These are phyloP conservation scores for Anguilla megastoma DNA, from an alignment of 2,797 vertebrate species.

Conservation along the genomic window DNA sequence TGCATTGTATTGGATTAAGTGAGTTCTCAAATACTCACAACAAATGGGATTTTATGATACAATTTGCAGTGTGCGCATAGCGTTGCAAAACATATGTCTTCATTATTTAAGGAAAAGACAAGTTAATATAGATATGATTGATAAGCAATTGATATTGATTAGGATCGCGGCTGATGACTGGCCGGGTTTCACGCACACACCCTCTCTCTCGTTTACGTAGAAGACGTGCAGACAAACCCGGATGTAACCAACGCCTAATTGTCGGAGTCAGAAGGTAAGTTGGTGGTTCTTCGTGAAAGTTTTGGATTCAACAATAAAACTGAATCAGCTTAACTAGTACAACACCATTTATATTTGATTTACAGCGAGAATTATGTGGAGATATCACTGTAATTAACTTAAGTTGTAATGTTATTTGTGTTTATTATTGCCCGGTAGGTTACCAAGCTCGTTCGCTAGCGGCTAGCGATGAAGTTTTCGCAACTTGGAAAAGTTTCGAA, in stretches of 20 bases:
- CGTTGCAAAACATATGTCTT: neutral
- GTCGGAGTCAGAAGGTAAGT: conserved; percentile 73
- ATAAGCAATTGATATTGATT: neutral
- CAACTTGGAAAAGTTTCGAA: neutral
- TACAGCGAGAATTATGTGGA: neutral
- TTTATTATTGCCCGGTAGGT: neutral
- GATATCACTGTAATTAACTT: neutral
- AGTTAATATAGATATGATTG: neutral
- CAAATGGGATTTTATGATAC: neutral
- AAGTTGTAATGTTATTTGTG: neutral
- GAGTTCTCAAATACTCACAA: neutral
- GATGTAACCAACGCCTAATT: conserved; percentile 84
- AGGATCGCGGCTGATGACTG: neutral
- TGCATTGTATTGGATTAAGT: neutral
- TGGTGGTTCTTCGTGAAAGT: conserved; percentile 31
- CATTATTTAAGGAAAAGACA: neutral
- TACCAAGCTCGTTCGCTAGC: conserved; percentile 1
- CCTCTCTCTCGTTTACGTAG: conserved; percentile 43
- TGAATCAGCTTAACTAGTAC: neutral
- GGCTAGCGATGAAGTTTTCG: neutral
- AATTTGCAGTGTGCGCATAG: neutral
- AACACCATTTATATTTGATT: neutral
- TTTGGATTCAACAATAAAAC: neutral
- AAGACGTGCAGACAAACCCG: conserved; percentile 69
- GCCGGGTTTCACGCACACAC: neutral